Evolutionary conservation across 2,888 invertebrate species (phyloP), one percentile per base, ranked within the genome.

Genomic region (Nemurella pictetii): DNA sequence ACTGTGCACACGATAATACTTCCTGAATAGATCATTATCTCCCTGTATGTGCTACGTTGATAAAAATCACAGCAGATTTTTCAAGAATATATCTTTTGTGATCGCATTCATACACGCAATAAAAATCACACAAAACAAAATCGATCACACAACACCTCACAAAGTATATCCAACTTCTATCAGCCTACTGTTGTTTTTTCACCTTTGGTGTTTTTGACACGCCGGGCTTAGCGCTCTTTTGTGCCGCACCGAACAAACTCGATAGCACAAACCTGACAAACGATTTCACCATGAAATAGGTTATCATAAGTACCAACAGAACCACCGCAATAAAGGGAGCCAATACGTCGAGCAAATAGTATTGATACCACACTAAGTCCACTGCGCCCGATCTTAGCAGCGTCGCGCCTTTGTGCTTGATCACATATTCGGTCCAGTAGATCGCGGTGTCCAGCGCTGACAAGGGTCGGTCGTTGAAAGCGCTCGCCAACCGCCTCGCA

Each of bases 371-470:
- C 1, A 89, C 89, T 85, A 92, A 88, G 84, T 90, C 88, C 7
- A 90, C 87, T 0, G 90, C 89, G 9, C 90, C 88, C 0, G 91
- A 91, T 85, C 90, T 90, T 27, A 91, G 87, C 83, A 90, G 89
- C 0, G 87, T 86, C 0, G 91, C 91, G 0, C 91, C 91, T 3
- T 89, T 89, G 86, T 92, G 89, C 80, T 90, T 88, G 15, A 89
- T 93, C 0, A 94, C 93, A 88, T 94, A 93, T 88, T 95, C 94
- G 32, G 94, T 92, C 94, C 94, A 95, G 90, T 93, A 93, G 9
- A 93, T 90, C 7, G 95, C 91, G 7, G 93, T 93, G 32, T 93
- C 92, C 29, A 94, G 90, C 0, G 94, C 92, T 1, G 91, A 89
- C 86, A 93, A 89, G 0, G 92, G 93, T 0, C 94, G 91, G 87